phyloP scores from a whole-genome alignment of 30 jellyfish, hydroid and myxozoan genomes.

The Hydractinia echinata region DNA sequence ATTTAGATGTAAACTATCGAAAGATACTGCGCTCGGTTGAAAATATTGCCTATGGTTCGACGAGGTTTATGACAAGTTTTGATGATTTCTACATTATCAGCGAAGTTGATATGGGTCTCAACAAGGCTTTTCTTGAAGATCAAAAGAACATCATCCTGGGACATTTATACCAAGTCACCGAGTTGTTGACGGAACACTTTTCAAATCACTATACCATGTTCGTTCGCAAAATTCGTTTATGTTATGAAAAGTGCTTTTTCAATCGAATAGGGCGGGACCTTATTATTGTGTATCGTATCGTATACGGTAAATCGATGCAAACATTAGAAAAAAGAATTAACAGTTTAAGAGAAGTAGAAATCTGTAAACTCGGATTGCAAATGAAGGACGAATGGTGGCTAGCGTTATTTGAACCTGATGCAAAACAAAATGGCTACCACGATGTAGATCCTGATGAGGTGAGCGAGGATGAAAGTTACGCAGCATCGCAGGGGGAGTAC shows the following conservation, averaged over 20 bases:
- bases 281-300: constrained; percentile 56
- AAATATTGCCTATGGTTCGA: constrained; percentile 13
- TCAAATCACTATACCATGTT: constrained; percentile 37
- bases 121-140: constrained; percentile 33
- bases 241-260: constrained; percentile 72
- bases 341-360: constrained; percentile 45
- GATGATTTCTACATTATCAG: constrained; percentile 53
- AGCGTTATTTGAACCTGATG: constrained; percentile 60
- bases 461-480: not conserved
- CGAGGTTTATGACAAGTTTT: constrained; percentile 31
- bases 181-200: constrained; percentile 42
- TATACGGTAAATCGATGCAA: constrained; percentile 49
- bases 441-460: not conserved
- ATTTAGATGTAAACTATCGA: constrained; percentile 33
- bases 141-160: constrained; percentile 24
- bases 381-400: constrained; percentile 95
- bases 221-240: constrained; percentile 60
- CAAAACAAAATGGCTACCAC: not conserved
- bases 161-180: constrained; percentile 41
- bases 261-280: constrained; percentile 54
- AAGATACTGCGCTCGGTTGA: constrained; percentile 56
- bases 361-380: constrained; percentile 71
- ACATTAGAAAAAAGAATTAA: constrained; percentile 54
- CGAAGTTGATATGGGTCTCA: constrained; percentile 34
- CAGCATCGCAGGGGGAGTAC: not conserved